Evolutionary conservation across 2,113 vertebrate genomes (phyloP).

Genomic region (Daphoenositta chrysoptera): DNA sequence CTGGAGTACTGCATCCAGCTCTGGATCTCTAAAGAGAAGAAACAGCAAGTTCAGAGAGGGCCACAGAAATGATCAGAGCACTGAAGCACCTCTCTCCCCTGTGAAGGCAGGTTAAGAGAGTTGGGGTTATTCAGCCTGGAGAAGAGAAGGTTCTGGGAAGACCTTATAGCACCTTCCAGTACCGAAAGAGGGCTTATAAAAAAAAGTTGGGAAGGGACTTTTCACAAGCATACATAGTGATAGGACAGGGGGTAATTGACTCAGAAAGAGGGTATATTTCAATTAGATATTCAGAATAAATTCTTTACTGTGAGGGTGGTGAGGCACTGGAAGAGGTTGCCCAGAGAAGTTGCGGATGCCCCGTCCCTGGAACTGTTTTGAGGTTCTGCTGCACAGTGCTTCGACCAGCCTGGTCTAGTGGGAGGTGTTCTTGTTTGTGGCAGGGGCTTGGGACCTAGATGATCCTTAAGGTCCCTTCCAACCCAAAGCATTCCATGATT

Average conservation of each 20-base stretch:
- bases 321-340: neutral
- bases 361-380: neutral
- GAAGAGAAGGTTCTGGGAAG: neutral
- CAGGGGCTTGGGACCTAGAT: neutral
- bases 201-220: neutral
- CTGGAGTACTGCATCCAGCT: neutral
- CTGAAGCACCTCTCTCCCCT: neutral
- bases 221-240: neutral
- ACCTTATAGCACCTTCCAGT: neutral
- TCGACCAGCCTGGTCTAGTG: neutral
- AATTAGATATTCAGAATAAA: neutral
- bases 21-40: neutral
- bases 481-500: neutral
- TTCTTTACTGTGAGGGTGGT: neutral
- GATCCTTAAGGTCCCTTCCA: neutral
- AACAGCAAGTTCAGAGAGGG: neutral
- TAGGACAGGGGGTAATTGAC: neutral
- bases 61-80: neutral
- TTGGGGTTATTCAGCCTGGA: neutral
- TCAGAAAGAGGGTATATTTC: neutral
- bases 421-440: neutral
- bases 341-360: neutral
- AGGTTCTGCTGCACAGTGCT: neutral
- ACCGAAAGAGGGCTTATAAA: neutral
- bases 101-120: neutral